A percentile compares a stretch with the other conserved stretches of the same genome.
phyloP scores from a whole-genome alignment of 2,113 vertebrate genomes.

The Paracanthobrama guichenoti region DNA sequence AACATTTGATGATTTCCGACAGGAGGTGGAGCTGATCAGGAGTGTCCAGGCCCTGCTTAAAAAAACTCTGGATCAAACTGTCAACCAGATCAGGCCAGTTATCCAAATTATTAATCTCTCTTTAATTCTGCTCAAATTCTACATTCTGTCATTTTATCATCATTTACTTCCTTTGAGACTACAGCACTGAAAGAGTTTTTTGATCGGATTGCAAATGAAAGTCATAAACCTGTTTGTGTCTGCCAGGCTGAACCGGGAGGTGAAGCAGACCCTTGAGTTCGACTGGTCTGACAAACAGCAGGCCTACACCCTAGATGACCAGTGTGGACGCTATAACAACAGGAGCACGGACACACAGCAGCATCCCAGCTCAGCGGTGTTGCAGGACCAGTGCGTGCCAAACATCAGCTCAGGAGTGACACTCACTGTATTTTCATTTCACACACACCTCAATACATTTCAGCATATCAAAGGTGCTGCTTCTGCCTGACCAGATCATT shows the following conservation, averaged over 20 bases:
- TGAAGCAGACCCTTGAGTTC: slow-evolving; percentile 82
- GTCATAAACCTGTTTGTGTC: slow-evolving; percentile 9
- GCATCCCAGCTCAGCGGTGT: slow-evolving; percentile 75
- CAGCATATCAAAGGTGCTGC: neutral
- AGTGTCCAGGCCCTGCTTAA: slow-evolving; percentile 88
- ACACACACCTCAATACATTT: slow-evolving; percentile 5
- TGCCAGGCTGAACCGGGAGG: slow-evolving; percentile 79
- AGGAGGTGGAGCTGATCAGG: slow-evolving; percentile 90
- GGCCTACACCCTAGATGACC: slow-evolving; percentile 79
- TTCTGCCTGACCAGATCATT: too few relatives aligned
- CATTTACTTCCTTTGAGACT: neutral
- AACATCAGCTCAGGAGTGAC: too few relatives aligned
- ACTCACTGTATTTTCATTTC: neutral
- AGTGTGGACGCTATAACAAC: slow-evolving; percentile 74
- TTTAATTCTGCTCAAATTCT: too few relatives aligned
- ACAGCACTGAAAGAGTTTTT: neutral
- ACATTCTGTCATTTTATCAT: too few relatives aligned
- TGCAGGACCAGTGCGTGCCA: slow-evolving; percentile 82
- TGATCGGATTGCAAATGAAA: neutral
- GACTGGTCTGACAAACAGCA: slow-evolving; percentile 91
- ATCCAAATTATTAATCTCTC: neutral
- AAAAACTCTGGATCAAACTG: slow-evolving; percentile 80
- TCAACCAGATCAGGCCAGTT: slow-evolving; percentile 85
- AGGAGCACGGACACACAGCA: slow-evolving; percentile 77
- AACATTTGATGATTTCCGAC: neutral